Conservation (phyloP, 1,140 invertebrate genomes). For the Carposina sasakii region DNA sequence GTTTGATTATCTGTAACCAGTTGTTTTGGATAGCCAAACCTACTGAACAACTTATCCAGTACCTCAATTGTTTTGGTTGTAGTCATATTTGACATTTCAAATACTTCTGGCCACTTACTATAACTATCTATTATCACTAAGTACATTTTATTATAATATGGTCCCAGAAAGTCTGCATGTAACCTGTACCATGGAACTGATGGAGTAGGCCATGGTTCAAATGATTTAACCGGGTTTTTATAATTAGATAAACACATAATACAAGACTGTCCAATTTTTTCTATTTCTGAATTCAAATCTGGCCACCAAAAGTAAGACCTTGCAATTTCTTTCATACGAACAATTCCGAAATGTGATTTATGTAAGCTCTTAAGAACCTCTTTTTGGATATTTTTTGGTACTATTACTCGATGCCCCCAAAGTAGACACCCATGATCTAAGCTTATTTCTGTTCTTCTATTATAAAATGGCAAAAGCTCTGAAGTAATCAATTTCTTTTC, state of each 20-base stretch:
- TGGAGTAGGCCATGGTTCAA: conserved; percentile 34
- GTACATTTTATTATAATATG: conserved; percentile 33
- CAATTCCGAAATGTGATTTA: conserved; percentile 23
- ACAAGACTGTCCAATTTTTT: conserved; percentile 19
- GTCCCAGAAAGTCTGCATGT: conserved; percentile 39
- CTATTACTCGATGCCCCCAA: conserved; percentile 24
- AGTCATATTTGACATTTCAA: conserved; percentile 26
- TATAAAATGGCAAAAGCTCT: conserved; percentile 16
- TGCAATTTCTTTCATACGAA: conserved; percentile 22
- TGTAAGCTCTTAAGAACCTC: conserved; percentile 17
- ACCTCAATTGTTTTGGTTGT: conserved; percentile 16
- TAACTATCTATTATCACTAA: conserved; percentile 33
- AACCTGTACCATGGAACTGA: conserved; percentile 25
- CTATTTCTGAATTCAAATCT: conserved; percentile 22
- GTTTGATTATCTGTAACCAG: conserved; percentile 17
- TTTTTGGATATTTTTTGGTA: conserved; percentile 16
- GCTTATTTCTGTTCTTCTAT: conserved; percentile 19
- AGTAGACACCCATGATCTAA: conserved; percentile 24
- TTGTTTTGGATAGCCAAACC: conserved; percentile 15
- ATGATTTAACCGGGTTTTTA: conserved; percentile 18
- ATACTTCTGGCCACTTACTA: conserved; percentile 35
- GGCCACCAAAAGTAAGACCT: conserved; percentile 29
- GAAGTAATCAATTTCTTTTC: conserved; percentile 13
- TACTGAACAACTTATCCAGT: conserved; percentile 21
- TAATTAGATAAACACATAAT: conserved; percentile 10